Evolutionary conservation across 2,888 invertebrate genomes (phyloP).

Genomic region (Cryptocephalus moraei): DNA sequence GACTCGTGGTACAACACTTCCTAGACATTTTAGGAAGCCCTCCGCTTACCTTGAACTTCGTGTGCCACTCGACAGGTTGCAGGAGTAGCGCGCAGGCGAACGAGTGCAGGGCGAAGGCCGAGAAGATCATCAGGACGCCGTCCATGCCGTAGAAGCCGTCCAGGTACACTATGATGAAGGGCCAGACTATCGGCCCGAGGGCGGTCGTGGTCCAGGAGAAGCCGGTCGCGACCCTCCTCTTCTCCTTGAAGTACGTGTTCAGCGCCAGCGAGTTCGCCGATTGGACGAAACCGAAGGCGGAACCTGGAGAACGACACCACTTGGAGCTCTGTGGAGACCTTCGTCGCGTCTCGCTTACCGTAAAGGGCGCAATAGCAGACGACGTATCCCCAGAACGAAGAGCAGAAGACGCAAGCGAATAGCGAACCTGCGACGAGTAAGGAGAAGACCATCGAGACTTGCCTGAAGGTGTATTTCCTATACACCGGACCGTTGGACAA

Average conservation of each 20-base stretch:
- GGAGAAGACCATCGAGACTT: constrained; percentile 54
- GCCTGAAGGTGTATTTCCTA: constrained; percentile 54
- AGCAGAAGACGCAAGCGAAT: constrained; percentile 50
- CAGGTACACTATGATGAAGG: constrained; percentile 57
- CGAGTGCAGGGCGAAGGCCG: constrained; percentile 57
- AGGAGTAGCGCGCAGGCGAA: constrained; percentile 56
- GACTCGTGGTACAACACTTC: no score
- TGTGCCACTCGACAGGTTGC: constrained; percentile 68
- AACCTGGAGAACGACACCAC: constrained; percentile 36
- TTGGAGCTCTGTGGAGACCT: background rate
- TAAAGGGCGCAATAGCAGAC: constrained; percentile 56
- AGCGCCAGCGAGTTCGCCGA: constrained; percentile 61
- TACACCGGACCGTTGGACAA: constrained; percentile 63
- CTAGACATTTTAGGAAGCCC: no score
- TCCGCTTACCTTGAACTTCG: constrained; percentile 36
- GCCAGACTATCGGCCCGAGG: constrained; percentile 62
- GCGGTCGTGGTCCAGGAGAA: constrained; percentile 63
- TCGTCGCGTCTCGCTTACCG: constrained; percentile 42
- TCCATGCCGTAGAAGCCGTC: constrained; percentile 51
- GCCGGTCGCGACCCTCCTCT: constrained; percentile 60
- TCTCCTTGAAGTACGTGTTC: constrained; percentile 63
- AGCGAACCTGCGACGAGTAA: constrained; percentile 49
- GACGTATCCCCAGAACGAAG: constrained; percentile 52
- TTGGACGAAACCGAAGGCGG: constrained; percentile 55
- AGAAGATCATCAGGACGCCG: constrained; percentile 56